phyloP scores from a whole-genome alignment of 1,140 invertebrate species.

The Chymomyza costata region DNA sequence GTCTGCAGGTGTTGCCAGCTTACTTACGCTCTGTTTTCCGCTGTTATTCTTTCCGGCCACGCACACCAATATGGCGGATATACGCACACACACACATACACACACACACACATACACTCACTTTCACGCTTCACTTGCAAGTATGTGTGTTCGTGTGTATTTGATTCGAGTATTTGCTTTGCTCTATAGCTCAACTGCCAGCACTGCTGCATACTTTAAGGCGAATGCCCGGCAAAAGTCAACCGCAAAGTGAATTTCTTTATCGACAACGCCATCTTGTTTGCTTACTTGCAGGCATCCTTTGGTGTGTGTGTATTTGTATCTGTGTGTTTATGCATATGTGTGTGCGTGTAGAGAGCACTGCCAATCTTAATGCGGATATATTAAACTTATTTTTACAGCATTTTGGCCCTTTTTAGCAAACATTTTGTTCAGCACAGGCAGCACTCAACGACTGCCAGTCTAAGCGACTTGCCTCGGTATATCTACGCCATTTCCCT shows the following conservation, averaged over 20 bases:
- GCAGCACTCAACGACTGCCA: no score
- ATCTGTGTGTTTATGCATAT: neutral
- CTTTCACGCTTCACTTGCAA: no score
- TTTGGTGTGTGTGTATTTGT: neutral
- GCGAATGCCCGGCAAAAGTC: constrained; percentile 26
- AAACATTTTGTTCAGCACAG: no score
- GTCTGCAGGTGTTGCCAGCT: constrained; percentile 38
- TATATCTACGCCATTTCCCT: no score
- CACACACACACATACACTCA: constrained; percentile 8
- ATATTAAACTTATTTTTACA: constrained; percentile 73
- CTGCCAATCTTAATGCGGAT: constrained; percentile 57
- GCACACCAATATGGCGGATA: no score
- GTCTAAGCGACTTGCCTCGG: no score
- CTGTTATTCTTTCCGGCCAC: constrained; percentile 29
- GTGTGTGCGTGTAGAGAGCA: neutral
- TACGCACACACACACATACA: constrained; percentile 12
- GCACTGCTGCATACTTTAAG: constrained; percentile 44
- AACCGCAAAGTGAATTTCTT: constrained; percentile 59
- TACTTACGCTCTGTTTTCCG: constrained; percentile 20
- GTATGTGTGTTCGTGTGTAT: neutral
- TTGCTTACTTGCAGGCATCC: constrained; percentile 6
- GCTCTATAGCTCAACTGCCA: constrained; percentile 19
- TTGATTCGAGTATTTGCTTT: constrained; percentile 43
- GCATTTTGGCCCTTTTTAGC: constrained; percentile 15
- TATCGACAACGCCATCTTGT: constrained; percentile 49